Conservation (phyloP, 2,797 vertebrate genomes). For the Zenarchopterus dispar region DNA sequence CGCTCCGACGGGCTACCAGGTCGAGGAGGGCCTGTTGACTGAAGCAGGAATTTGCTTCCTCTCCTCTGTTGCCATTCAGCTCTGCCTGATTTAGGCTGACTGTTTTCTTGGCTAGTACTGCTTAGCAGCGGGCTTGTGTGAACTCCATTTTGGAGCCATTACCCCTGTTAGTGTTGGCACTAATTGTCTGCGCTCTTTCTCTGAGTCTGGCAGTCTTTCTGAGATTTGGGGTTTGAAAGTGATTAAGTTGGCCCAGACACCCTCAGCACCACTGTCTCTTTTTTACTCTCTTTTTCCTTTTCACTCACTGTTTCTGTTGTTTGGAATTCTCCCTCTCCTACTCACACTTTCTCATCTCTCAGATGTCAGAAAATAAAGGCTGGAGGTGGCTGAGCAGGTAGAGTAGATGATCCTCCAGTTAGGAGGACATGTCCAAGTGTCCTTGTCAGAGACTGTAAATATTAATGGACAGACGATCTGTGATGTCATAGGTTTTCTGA, state of each 20-base stretch:
- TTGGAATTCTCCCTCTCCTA: slow-evolving; percentile 46
- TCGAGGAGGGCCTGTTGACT: slow-evolving; percentile 61
- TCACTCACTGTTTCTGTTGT: slow-evolving; percentile 60
- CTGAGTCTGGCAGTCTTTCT: slow-evolving; percentile 67
- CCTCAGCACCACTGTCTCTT: slow-evolving; percentile 64
- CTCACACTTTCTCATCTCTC: slow-evolving; percentile 63
- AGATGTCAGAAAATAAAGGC: slow-evolving; percentile 57
- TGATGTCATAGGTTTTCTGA: too few relatives aligned
- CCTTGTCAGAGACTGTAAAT: too few relatives aligned
- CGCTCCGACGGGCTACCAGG: slow-evolving; percentile 55
- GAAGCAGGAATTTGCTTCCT: slow-evolving; percentile 72
- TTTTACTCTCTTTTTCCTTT: slow-evolving; percentile 43
- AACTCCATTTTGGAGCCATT: slow-evolving; percentile 80
- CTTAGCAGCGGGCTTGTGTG: slow-evolving; percentile 68
- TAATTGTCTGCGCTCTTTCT: slow-evolving; percentile 74
- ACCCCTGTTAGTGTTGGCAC: slow-evolving; percentile 82
- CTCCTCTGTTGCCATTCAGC: slow-evolving; percentile 70
- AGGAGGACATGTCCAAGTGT: too few relatives aligned
- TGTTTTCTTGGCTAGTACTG: slow-evolving; percentile 70
- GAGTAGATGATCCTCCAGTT: too few relatives aligned
- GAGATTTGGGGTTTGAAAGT: slow-evolving; percentile 66
- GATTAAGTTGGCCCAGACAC: slow-evolving; percentile 56
- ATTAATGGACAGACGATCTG: too few relatives aligned
- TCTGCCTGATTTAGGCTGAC: slow-evolving; percentile 74
- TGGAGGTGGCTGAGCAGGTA: neutral